phyloP scores from a whole-genome alignment of 2,113 vertebrate species.

The Nestor notabilis region DNA sequence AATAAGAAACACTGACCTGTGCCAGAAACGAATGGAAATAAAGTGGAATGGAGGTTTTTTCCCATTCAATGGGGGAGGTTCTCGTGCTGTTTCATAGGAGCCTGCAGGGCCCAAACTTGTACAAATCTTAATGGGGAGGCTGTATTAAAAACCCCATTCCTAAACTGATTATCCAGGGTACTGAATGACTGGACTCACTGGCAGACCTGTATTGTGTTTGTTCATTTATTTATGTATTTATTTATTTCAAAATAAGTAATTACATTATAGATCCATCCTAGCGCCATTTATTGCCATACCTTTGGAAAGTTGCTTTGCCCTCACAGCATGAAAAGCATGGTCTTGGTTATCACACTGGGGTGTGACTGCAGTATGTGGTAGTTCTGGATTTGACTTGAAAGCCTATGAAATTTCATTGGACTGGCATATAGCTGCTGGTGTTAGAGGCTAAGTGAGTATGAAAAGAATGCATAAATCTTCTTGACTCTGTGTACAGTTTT shows the following conservation, averaged over 20 bases:
- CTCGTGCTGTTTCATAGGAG: not conserved
- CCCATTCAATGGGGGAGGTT: rapidly evolving
- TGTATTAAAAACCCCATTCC: not conserved
- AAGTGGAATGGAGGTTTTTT: not conserved
- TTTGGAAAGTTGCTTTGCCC: not conserved
- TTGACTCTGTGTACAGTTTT: not conserved
- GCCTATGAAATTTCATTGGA: not conserved
- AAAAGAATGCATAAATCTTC: not conserved
- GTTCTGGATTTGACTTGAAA: not conserved
- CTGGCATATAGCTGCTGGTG: not conserved
- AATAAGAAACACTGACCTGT: not conserved
- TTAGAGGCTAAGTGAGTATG: not conserved
- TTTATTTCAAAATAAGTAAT: not conserved
- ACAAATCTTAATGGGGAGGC: rapidly evolving
- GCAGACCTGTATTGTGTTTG: rapidly evolving
- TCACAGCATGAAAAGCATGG: rapidly evolving
- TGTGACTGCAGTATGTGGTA: not conserved
- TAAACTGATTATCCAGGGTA: not conserved
- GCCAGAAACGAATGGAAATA: not conserved
- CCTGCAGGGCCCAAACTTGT: not conserved
- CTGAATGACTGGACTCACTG: not conserved
- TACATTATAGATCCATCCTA: not conserved
- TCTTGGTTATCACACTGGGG: too few relatives aligned
- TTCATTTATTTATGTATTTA: rapidly evolving
- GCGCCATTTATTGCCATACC: rapidly evolving